Conservation (phyloP, 2,113 vertebrate genomes). For the Ramphastos sulfuratus region DNA sequence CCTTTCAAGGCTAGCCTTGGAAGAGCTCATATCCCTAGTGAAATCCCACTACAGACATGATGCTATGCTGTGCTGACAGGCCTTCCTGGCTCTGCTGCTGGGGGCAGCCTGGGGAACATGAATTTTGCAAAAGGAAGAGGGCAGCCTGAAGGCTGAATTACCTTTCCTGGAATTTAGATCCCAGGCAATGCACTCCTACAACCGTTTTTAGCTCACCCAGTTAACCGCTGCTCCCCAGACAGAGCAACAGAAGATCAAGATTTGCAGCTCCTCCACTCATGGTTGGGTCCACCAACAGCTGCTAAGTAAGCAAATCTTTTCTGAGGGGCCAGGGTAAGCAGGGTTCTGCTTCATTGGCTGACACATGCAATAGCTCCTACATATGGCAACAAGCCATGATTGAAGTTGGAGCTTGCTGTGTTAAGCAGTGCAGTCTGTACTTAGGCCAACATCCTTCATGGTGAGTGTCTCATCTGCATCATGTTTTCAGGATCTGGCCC, state of each 20-base stretch:
- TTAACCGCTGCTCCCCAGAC: neutral
- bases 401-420: neutral
- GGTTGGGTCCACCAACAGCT: neutral
- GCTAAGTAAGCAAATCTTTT: neutral
- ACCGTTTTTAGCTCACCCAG: neutral
- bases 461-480: fast-evolving
- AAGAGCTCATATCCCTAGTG: neutral
- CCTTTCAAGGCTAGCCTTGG: neutral
- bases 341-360: neutral
- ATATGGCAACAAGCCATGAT: neutral
- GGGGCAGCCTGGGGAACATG: neutral
- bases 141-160: neutral
- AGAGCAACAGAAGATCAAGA: neutral
- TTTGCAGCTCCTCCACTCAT: neutral
- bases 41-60: neutral
- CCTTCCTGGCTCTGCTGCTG: neutral
- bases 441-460: neutral
- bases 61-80: neutral
- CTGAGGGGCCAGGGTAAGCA: neutral
- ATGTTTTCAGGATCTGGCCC: neutral
- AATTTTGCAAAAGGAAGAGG: neutral
- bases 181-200: neutral
- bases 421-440: neutral
- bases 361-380: neutral
- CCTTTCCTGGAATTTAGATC: neutral